A percentile compares a stretch with the other conserved stretches of the same genome.
These are phyloP conservation scores for Cettia cetti DNA, from an alignment of 2,113 vertebrate genomes.

Conservation along the genomic window DNA sequence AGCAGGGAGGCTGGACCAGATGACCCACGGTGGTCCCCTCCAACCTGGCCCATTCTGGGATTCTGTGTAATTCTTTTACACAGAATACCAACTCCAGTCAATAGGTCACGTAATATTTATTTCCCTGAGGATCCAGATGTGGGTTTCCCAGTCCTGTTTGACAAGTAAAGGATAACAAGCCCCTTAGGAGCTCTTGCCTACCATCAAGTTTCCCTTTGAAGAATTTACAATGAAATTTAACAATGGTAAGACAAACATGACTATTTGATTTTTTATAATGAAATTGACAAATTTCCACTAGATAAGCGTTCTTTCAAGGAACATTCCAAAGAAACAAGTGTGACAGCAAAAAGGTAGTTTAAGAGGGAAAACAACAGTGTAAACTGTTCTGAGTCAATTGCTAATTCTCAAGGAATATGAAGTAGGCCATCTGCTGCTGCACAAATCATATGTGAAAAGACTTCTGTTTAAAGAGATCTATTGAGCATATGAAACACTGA, in stretches of 20 bases:
- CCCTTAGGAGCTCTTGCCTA: not conserved
- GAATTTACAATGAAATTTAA: not conserved
- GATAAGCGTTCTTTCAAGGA: not conserved
- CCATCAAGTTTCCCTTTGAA: not conserved
- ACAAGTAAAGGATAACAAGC: not conserved
- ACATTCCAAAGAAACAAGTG: not conserved
- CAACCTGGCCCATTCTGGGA: not conserved
- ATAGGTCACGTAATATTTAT: fast-evolving
- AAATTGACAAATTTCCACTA: not conserved
- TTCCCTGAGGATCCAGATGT: not conserved
- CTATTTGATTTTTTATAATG: not conserved
- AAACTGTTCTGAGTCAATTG: not conserved
- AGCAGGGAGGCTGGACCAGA: not conserved
- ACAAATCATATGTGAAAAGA: not conserved
- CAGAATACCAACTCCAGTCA: not conserved
- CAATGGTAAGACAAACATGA: not conserved
- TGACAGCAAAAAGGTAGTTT: not conserved
- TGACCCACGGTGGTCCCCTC: not conserved
- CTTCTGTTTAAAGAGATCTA: not conserved
- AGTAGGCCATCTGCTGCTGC: not conserved
- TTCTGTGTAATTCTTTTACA: not conserved
- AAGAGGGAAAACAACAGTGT: not conserved
- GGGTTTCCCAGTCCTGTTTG: not conserved
- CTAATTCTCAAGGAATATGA: not conserved
- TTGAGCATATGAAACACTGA: not conserved